These are phyloP conservation scores for Microplitis manilae DNA, from an alignment of 2,888 invertebrate species.

Conservation along the genomic window DNA sequence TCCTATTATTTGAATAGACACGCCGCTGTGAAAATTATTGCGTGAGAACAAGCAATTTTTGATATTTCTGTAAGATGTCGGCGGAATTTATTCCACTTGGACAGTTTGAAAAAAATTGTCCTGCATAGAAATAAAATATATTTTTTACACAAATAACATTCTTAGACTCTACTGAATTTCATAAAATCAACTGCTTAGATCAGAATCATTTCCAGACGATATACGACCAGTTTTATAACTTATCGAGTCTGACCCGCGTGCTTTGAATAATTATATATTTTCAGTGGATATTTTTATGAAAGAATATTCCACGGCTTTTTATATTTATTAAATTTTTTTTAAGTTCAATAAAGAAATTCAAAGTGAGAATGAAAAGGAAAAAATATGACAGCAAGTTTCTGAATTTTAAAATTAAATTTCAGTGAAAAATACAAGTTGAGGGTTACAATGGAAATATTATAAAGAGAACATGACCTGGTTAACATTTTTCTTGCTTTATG, in stretches of 20 bases:
- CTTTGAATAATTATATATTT: no score
- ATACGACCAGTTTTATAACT: no score
- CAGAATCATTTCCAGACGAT: no score
- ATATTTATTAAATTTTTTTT: no score
- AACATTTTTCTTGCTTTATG: background rate
- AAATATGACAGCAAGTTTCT: background rate
- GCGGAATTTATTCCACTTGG: background rate
- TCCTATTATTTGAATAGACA: constrained; percentile 7
- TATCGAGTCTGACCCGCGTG: no score
- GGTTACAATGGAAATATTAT: background rate
- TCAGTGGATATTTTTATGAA: no score
- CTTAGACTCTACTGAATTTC: no score
- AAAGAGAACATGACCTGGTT: background rate
- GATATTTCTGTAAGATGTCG: background rate
- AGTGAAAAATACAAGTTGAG: background rate
- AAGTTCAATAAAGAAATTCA: background rate
- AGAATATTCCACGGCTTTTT: no score
- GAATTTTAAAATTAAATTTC: background rate
- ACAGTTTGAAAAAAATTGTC: background rate
- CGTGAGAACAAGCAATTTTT: constrained; percentile 24
- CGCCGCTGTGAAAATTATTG: background rate
- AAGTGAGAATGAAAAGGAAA: background rate
- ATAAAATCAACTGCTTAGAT: no score
- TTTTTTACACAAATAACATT: no score
- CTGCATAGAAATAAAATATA: no score